Evolutionary conservation across 2,888 invertebrate species (phyloP), one percentile per base, ranked within the genome.

Genomic region (Spatulosminthurus flaviceps): DNA sequence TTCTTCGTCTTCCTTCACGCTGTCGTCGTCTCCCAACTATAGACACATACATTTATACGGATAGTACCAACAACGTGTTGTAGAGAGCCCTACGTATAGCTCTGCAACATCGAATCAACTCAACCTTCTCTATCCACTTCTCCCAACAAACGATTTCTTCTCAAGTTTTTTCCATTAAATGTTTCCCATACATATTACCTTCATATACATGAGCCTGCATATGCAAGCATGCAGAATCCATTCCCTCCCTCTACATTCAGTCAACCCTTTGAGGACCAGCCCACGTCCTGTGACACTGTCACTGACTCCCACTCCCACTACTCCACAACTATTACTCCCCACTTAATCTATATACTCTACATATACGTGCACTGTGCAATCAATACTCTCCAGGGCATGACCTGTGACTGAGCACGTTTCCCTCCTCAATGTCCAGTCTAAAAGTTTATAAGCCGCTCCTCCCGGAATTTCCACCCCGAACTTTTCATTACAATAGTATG

Each of bases 1-100:
- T 42, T n/a, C 51, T 72, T 51, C 51, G 51, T 60, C 73, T 77
- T 67, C 13, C 67, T 64, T 60, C 51, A 28, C 51, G 16, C 51
- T 73, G n/a, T 42, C 71, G 24, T 34, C 43, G n/a, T 60, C 43
- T 51, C n/a, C 26, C 26, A 1, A 13, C 64, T n/a, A 61, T 22
- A 19, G 5, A 19, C n/a, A 61, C 61, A 61, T 19, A 7, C 61
- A 13, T 5, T 61, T 22, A 19, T 22, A 41, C 13, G 13, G 41
- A 7, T 41, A n/a, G n/a, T n/a, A n/a, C n/a, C n/a, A n/a, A n/a
- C n/a, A n/a, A n/a, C n/a, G n/a, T n/a, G n/a, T n/a, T n/a, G n/a
- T n/a, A n/a, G n/a, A n/a, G n/a, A n/a, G n/a, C n/a, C n/a, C n/a
- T n/a, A n/a, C n/a, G n/a, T n/a, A n/a, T n/a, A n/a, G n/a, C n/a